These are phyloP conservation scores for Botia almorhae DNA, from an alignment of 2,797 vertebrate species.

Conservation along the genomic window DNA sequence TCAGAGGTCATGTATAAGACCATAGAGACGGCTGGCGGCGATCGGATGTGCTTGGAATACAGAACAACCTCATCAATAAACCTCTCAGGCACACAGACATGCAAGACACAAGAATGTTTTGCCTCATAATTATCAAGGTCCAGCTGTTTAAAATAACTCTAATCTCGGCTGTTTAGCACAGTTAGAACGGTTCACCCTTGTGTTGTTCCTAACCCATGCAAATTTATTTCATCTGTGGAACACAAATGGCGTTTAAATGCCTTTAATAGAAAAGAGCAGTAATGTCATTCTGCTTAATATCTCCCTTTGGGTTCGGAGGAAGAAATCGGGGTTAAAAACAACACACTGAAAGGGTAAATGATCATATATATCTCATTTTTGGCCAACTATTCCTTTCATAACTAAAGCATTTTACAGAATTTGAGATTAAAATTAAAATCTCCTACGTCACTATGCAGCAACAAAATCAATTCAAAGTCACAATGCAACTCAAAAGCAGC, in stretches of 20 bases:
- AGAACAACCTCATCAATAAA: conserved; percentile 16
- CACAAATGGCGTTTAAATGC: too few relatives aligned
- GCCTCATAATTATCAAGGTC: neutral
- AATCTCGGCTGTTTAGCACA: neutral
- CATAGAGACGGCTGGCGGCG: neutral
- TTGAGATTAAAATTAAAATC: neutral
- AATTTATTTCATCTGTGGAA: too few relatives aligned
- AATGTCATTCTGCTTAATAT: too few relatives aligned
- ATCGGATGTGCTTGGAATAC: neutral
- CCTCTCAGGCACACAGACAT: conserved; percentile 27
- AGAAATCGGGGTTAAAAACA: too few relatives aligned
- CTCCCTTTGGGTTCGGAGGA: too few relatives aligned
- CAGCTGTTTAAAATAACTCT: neutral
- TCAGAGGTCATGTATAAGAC: conserved; percentile 22
- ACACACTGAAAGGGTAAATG: too few relatives aligned
- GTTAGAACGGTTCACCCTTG: too few relatives aligned
- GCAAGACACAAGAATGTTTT: neutral
- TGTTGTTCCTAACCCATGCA: too few relatives aligned
- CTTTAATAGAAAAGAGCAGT: too few relatives aligned
- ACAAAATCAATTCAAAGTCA: neutral
- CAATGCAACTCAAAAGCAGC: conserved; percentile 27
- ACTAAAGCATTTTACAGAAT: neutral
- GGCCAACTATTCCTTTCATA: neutral
- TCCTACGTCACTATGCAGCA: neutral
- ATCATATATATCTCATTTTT: too few relatives aligned